Evolutionary conservation across 2,113 vertebrate species (phyloP).

Genomic region (Lucifuga dentata): DNA sequence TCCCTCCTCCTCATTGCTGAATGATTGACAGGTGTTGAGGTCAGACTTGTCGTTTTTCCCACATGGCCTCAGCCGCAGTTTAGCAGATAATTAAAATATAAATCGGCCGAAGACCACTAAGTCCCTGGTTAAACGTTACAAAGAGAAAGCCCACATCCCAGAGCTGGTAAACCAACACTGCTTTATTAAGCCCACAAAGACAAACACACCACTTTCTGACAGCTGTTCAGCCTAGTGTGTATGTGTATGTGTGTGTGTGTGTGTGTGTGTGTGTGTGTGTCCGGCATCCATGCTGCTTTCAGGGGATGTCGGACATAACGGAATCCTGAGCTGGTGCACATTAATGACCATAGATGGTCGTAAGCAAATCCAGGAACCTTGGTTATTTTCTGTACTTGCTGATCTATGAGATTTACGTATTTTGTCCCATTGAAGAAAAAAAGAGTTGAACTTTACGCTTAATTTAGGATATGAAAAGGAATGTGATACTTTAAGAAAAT

Average conservation of each 20-base stretch:
- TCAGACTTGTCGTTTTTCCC: conserved; percentile 67
- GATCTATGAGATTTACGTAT: no score
- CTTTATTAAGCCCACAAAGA: conserved; percentile 69
- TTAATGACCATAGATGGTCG: no score
- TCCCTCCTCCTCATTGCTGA: conserved; percentile 38
- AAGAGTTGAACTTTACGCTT: no score
- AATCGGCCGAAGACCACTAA: conserved; percentile 77
- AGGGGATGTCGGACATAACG: conserved; percentile 1
- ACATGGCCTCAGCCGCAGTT: conserved; percentile 79
- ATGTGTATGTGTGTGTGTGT: conserved; percentile 41
- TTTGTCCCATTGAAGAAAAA: no score
- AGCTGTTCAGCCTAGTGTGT: conserved; percentile 73
- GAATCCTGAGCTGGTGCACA: no score
- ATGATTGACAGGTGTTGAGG: conserved; percentile 78
- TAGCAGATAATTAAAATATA: conserved; percentile 87
- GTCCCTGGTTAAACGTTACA: conserved; percentile 76
- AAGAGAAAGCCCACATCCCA: conserved; percentile 66
- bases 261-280: conserved; percentile 7
- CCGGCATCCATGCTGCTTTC: conserved; percentile 29
- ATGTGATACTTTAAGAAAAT: no score
- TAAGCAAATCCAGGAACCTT: no score
- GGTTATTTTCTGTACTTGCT: no score
- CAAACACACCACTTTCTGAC: conserved; percentile 67
- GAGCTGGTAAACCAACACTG: conserved; percentile 80
- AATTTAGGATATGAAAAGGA: no score